Percentiles rank a stretch among this genome's conserved stretches.
These are phyloP conservation scores for Scolopax rusticola DNA, from an alignment of 2,797 vertebrate species.

Conservation along the genomic window DNA sequence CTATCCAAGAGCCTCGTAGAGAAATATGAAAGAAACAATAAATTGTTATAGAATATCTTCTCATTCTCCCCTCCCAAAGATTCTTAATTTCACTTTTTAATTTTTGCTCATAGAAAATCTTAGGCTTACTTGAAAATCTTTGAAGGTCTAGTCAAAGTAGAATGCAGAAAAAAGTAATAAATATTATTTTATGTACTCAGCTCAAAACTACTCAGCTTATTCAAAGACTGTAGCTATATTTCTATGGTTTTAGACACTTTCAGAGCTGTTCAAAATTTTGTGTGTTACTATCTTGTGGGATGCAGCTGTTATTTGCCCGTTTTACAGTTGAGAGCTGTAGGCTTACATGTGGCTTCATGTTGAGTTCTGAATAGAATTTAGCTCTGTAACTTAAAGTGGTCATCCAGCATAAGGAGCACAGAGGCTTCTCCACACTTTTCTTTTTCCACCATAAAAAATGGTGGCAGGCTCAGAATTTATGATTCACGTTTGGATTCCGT, in stretches of 20 bases:
- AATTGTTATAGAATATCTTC: background rate
- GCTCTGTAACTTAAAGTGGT: background rate
- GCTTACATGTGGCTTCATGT: background rate
- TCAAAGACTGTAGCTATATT: background rate
- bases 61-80: background rate
- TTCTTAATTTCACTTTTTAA: background rate
- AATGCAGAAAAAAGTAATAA: background rate
- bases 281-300: background rate
- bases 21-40: background rate
- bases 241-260: background rate
- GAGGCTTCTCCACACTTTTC: background rate
- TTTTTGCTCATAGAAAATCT: background rate
- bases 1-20: background rate
- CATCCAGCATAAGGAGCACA: background rate
- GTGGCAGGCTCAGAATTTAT: background rate
- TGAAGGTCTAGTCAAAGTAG: constrained; percentile 3
- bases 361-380: background rate
- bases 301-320: background rate
- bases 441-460: background rate
- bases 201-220: background rate
- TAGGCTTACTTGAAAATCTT: background rate
- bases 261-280: background rate
- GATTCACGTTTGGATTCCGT: background rate
- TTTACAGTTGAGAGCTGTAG: background rate
- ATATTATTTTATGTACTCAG: background rate